phyloP scores from a whole-genome alignment of 2,888 invertebrate species.

The Nomada fabriciana region DNA sequence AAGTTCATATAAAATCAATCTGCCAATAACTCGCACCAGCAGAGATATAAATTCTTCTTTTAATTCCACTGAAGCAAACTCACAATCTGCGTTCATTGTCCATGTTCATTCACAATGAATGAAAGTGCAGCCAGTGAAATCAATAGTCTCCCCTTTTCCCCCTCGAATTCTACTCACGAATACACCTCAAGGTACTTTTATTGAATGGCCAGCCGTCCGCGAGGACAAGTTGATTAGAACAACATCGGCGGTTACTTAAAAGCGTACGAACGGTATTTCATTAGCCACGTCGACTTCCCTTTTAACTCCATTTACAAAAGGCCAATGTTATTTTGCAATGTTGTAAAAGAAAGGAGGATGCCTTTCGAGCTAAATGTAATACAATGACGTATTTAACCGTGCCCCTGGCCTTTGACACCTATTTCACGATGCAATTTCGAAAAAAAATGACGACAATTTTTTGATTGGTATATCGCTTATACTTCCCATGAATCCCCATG shows the following conservation, averaged over 20 bases:
- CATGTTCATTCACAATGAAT: not conserved
- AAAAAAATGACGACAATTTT: conserved; percentile 27
- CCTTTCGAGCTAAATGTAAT: not conserved
- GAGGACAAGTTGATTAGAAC: conserved; percentile 11
- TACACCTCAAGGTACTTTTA: not conserved
- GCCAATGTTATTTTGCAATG: not conserved
- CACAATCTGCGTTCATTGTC: too few species aligned
- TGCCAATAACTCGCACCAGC: too few species aligned
- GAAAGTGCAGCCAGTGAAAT: conserved; percentile 7
- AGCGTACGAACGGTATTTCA: conserved; percentile 32
- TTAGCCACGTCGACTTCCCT: conserved; percentile 4
- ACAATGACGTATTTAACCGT: conserved; percentile 2
- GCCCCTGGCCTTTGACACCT: not conserved
- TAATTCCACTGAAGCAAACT: not conserved
- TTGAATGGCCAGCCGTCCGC: conserved; percentile 1
- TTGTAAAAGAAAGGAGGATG: not conserved
- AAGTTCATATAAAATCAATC: too few species aligned
- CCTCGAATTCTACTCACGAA: not conserved
- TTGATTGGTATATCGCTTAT: conserved; percentile 53
- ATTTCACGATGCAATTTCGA: conserved; percentile 22
- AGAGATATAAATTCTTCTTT: too few species aligned
- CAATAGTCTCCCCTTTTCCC: not conserved
- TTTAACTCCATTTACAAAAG: conserved; percentile 10
- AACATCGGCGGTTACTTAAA: conserved; percentile 19
- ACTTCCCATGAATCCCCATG: conserved; percentile 64